Evolutionary conservation across 23 tunicate genomes (phyloP).

Genomic region (Corella eumyota): DNA sequence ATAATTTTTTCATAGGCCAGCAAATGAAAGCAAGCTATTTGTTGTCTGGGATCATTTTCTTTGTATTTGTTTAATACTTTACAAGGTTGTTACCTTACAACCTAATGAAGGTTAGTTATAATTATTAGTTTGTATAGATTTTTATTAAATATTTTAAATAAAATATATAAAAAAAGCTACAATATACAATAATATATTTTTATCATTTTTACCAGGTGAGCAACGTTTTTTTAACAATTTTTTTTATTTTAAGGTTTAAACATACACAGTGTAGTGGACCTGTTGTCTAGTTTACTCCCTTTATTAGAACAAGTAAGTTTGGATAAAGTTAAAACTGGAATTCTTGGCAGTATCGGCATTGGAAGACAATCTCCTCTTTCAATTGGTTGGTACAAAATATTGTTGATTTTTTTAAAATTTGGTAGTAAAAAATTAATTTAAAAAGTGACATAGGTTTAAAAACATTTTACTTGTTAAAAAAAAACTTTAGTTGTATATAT

Average conservation of each 20-base stretch:
- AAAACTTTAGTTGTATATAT: not conserved
- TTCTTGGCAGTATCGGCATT: conserved; percentile 75
- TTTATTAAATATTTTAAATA: no score
- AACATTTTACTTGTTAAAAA: not conserved
- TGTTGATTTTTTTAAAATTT: no score
- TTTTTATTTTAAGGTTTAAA: no score
- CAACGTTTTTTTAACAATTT: no score
- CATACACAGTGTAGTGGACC: conserved; percentile 29
- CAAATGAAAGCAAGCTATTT: conserved; percentile 34
- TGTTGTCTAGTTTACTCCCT: conserved; percentile 22
- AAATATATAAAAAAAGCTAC: no score
- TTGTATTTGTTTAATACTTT: conserved; percentile 15
- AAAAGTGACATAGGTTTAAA: no score
- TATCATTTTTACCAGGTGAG: not conserved
- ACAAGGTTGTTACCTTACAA: conserved; percentile 4
- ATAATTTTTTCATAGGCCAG: conserved; percentile 6
- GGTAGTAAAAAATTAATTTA: no score
- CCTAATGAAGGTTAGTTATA: conserved; percentile 50
- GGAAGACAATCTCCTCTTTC: conserved; percentile 48
- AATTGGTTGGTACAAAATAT: conserved; percentile 17
- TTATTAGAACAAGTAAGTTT: conserved; percentile 35
- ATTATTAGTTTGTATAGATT: no score
- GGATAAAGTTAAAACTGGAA: conserved; percentile 70
- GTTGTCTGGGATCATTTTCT: conserved; percentile 42
- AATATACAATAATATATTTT: not conserved